Base-by-base conservation (phyloP, 2,888 invertebrate species). In the Hemicrepidius hirtus region DNA sequence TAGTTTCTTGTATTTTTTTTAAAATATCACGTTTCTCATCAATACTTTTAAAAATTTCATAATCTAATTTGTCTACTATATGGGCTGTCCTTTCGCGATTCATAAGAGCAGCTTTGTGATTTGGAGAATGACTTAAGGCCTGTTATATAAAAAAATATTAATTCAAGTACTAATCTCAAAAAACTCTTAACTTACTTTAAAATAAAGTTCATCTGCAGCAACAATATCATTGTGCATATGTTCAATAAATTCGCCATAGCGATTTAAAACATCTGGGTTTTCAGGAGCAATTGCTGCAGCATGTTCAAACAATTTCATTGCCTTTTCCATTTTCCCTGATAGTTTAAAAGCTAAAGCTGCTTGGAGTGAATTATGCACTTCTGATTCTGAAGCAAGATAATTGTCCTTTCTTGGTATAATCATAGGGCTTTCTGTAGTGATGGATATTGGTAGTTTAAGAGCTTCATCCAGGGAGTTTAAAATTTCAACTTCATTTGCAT, bases 161-260 rank as follows among this genome's bases (percentile, higher is more conserved):
- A n/a, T n/a, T n/a, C n/a, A n/a, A n/a, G n/a, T n/a, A n/a, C n/a
- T n/a, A n/a, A n/a, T n/a, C n/a, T n/a, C n/a, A n/a, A n/a, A n/a
- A n/a, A n/a, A n/a, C n/a, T n/a, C n/a, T n/a, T n/a, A n/a, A 66
- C 46, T 72, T 82, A 88, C 96, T 85, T 94, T 91, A 75, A 92
- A 92, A 84, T 98, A 99, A 81, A 95, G 89, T 83, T 95, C 95
- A 87, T 99, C 97, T 0, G 99, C 99, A 82, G 91, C 90, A 3
- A 98, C 91, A 13, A 98, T 88, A 86, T 98, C 95, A 35, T 94
- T 91, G 76, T 94, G 91, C 16, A 93, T 93, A 76, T 94, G 91
- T 86, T 98, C 98, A 69, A 98, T 86, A 84, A 97, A 97, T 85
- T 97, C 97, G 10, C 98, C 98, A 84, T 95, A 98, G 81, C 95